Evolutionary conservation across 2,797 vertebrate species (phyloP).

Genomic region (Morelia viridis): DNA sequence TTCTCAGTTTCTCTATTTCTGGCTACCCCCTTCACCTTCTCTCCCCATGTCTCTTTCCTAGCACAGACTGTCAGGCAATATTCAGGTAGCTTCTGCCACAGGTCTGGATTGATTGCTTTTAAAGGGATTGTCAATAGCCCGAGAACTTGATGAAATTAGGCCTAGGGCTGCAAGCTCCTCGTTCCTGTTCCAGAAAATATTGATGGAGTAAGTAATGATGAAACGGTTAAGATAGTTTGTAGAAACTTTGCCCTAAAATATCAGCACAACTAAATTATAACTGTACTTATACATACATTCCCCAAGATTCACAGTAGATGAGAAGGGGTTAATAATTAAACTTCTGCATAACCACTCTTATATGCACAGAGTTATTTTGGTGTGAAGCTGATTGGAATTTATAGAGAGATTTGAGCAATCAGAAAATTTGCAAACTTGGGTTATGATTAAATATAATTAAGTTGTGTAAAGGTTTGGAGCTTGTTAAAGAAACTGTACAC

Average conservation of each 20-base stretch:
- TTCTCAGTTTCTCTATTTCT: not conserved
- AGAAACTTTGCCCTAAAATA: not conserved
- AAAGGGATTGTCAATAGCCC: too few relatives aligned
- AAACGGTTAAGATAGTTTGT: not conserved
- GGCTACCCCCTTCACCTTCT: not conserved
- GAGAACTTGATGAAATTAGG: not conserved
- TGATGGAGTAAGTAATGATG: not conserved
- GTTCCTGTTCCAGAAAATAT: not conserved
- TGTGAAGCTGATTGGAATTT: not conserved
- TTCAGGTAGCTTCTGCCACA: not conserved
- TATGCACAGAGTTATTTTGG: not conserved
- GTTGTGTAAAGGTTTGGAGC: not conserved
- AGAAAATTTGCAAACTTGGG: not conserved
- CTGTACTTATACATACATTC: not conserved
- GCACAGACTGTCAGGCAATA: not conserved
- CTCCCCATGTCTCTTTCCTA: not conserved
- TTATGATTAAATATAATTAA: not conserved
- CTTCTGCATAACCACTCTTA: not conserved
- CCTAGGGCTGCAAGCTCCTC: not conserved
- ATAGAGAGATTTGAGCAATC: not conserved
- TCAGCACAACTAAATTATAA: not conserved
- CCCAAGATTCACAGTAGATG: not conserved
- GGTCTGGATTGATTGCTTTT: not conserved
- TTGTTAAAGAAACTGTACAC: not conserved
- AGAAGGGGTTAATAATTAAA: not conserved